These are phyloP conservation scores for Criorhina ranunculi DNA, from an alignment of 2,888 invertebrate species.

Conservation along the genomic window DNA sequence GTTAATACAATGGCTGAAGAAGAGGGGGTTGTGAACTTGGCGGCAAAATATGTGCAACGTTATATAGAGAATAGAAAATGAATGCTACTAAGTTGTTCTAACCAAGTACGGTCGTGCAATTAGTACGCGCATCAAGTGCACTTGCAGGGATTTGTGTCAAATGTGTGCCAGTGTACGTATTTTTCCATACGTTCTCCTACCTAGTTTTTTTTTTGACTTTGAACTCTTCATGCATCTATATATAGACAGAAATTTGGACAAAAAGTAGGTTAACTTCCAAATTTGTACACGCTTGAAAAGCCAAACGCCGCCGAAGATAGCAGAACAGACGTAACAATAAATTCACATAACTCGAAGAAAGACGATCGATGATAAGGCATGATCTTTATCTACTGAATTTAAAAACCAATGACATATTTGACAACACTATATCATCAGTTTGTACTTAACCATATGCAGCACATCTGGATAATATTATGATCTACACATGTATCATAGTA, in stretches of 20 bases:
- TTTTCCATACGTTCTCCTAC: too few relatives aligned
- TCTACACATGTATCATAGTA: too few relatives aligned
- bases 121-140: conserved; percentile 81
- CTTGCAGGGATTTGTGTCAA: conserved; percentile 78
- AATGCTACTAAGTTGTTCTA: conserved; percentile 27
- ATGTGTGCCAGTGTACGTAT: conserved; percentile 32
- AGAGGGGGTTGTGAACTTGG: conserved; percentile 61
- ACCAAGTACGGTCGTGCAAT: conserved; percentile 79
- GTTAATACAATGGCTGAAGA: conserved; percentile 41
- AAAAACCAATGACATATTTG: conserved; percentile 29
- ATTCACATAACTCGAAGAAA: conserved; percentile 9
- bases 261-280: conserved; percentile 47
- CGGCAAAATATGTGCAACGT: conserved; percentile 36
- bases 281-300: not conserved
- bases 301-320: not conserved
- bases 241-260: conserved; percentile 33
- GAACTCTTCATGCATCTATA: conserved; percentile 55
- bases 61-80: conserved; percentile 13
- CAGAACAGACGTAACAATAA: conserved; percentile 3
- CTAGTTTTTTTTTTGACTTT: conserved; percentile 58
- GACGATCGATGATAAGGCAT: conserved; percentile 19
- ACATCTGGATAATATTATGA: not conserved
- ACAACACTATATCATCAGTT: not conserved
- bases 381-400: conserved; percentile 12
- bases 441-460: not conserved